Percentiles rank a stretch among this genome's conserved stretches.
Conservation (phyloP, 2,888 invertebrate species). For the Myopa testacea region DNA sequence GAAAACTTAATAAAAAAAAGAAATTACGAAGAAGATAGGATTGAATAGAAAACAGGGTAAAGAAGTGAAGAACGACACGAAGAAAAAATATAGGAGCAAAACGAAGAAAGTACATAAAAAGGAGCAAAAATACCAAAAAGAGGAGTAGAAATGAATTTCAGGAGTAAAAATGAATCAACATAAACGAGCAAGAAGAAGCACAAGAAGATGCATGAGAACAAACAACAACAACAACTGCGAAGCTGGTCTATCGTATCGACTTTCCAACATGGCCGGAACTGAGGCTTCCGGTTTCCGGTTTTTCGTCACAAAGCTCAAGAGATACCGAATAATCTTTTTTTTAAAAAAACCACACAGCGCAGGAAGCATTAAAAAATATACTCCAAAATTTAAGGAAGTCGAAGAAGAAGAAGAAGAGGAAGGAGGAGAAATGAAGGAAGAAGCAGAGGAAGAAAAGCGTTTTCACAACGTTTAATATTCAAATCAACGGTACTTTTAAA, state of each 20-base stretch:
- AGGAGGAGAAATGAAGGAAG: too few relatives aligned
- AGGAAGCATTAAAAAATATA: too few relatives aligned
- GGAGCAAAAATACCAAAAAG: too few relatives aligned
- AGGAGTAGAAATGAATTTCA: not conserved
- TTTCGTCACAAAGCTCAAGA: not conserved
- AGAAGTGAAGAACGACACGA: not conserved
- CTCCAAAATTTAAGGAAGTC: too few relatives aligned
- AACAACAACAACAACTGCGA: not conserved
- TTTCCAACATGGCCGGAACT: constrained; percentile 1
- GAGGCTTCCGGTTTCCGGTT: not conserved
- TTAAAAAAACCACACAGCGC: not conserved
- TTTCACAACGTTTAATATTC: too few relatives aligned
- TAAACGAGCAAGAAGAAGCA: not conserved
- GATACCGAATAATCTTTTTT: not conserved
- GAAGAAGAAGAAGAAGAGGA: too few relatives aligned
- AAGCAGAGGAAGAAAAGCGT: too few relatives aligned
- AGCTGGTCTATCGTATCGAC: not conserved
- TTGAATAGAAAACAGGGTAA: too few relatives aligned
- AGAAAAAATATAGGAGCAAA: too few relatives aligned
- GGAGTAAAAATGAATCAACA: too few relatives aligned
- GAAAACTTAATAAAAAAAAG: not conserved
- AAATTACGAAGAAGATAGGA: not conserved
- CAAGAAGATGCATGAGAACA: not conserved
- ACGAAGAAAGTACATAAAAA: too few relatives aligned
- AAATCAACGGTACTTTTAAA: too few relatives aligned